Evolutionary conservation across 2,113 vertebrate genomes (phyloP).

Genomic region (Forbesichthys papilliferus): DNA sequence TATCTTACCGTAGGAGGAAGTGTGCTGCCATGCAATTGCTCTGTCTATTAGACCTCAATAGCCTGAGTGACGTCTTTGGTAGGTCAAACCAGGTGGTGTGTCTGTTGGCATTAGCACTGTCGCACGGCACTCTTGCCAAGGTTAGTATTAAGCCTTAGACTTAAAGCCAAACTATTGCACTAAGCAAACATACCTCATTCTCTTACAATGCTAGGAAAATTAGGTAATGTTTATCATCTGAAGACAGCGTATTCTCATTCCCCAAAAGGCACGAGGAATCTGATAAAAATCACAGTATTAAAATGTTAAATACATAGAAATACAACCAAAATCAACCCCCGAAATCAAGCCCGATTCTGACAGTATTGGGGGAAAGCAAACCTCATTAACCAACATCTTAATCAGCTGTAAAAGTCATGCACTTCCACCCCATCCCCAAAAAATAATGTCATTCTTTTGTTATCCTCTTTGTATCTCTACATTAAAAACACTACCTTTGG

Average conservation of each 20-base stretch:
- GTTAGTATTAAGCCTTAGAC: slow-evolving; percentile 55
- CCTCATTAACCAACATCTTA: not conserved
- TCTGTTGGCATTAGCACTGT: slow-evolving; percentile 45
- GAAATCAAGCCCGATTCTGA: not conserved
- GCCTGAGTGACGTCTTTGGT: slow-evolving; percentile 92
- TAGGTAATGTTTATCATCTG: slow-evolving; percentile 39
- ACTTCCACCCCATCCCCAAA: no score
- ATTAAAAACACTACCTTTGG: not conserved
- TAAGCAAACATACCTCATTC: slow-evolving; percentile 62
- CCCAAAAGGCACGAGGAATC: slow-evolving; percentile 88
- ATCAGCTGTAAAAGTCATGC: not conserved
- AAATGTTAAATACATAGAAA: slow-evolving; percentile 15
- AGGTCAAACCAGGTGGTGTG: slow-evolving; percentile 64
- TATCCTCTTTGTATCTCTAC: not conserved
- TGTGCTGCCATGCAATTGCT: not conserved
- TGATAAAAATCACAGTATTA: slow-evolving; percentile 45
- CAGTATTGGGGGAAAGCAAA: not conserved
- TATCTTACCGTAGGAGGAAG: not conserved
- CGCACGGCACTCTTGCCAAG: slow-evolving; percentile 19
- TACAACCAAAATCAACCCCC: slow-evolving; percentile 27
- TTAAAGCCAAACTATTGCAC: slow-evolving; percentile 33
- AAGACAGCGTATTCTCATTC: slow-evolving; percentile 62
- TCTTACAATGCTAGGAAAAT: not conserved
- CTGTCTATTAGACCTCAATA: slow-evolving; percentile 21
- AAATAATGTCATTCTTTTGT: not conserved